A percentile compares a stretch with the other conserved stretches of the same genome.
Evolutionary conservation across 2,797 vertebrate species (phyloP).

Genomic region (Anguilla anguilla): DNA sequence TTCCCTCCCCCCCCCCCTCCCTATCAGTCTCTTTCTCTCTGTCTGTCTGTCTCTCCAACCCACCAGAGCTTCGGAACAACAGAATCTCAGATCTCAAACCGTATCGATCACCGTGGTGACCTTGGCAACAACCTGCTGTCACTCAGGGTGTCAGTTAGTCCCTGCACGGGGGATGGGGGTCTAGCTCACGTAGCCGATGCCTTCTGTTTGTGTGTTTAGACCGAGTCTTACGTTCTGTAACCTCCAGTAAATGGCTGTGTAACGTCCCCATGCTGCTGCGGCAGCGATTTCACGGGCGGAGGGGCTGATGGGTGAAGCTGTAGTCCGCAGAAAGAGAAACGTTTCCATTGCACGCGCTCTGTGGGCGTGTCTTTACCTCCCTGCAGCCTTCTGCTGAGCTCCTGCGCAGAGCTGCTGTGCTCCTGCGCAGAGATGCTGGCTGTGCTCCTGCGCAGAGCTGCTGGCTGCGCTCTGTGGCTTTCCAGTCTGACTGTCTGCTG

Average conservation of each 20-base stretch:
- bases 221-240: background rate
- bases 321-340: constrained; percentile 1
- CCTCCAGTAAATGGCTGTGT: background rate
- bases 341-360: background rate
- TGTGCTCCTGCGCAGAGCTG: background rate
- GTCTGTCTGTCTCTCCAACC: background rate
- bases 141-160: background rate
- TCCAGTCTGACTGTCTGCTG: background rate
- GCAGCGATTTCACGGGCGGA: background rate
- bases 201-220: background rate
- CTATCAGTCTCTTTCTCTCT: background rate
- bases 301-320: background rate
- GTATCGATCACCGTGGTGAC: background rate
- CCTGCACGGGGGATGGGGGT: background rate
- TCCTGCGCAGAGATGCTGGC: background rate
- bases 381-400: background rate
- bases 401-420: background rate
- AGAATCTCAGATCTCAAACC: background rate
- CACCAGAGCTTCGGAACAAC: background rate
- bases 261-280: background rate
- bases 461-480: background rate
- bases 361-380: background rate
- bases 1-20: background rate
- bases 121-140: background rate
- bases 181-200: no score